These are phyloP conservation scores for Platichthys stellatus DNA, from an alignment of 2,113 vertebrate species.

Conservation along the genomic window DNA sequence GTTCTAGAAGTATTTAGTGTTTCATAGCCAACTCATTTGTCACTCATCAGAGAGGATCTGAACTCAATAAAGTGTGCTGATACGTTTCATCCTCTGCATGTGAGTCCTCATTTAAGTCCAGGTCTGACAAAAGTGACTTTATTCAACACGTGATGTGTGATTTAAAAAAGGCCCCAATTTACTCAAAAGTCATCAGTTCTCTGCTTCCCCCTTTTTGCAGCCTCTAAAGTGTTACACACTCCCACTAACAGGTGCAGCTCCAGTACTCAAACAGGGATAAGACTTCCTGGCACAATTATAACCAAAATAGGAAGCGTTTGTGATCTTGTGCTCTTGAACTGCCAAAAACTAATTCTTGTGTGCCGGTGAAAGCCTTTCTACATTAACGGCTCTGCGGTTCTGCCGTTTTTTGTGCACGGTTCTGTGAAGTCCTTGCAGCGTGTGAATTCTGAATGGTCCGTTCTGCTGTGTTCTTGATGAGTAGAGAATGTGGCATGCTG, in stretches of 20 bases:
- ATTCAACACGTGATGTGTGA: not conserved
- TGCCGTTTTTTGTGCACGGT: not conserved
- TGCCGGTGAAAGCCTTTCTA: not conserved
- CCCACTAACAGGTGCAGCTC: not conserved
- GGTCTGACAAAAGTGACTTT: not conserved
- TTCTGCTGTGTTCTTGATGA: conserved; percentile 40
- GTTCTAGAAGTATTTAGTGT: too few species aligned
- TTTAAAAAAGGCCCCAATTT: not conserved
- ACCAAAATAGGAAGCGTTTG: not conserved
- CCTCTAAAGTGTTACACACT: not conserved
- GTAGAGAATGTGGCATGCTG: conserved; percentile 27
- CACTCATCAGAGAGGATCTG: too few species aligned
- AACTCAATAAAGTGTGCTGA: too few species aligned
- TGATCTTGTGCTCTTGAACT: not conserved
- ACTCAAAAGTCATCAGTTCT: not conserved
- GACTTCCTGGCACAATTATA: not conserved
- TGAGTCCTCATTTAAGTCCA: too few species aligned
- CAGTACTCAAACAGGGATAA: not conserved
- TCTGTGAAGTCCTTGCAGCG: conserved; percentile 3
- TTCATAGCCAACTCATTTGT: too few species aligned
- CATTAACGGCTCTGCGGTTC: not conserved
- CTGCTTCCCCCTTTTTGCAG: not conserved
- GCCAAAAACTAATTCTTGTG: not conserved
- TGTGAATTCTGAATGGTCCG: conserved; percentile 29
- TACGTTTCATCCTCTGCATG: too few species aligned